Evolutionary conservation across 2,113 vertebrate genomes (phyloP).

Genomic region (Leiothrix lutea): DNA sequence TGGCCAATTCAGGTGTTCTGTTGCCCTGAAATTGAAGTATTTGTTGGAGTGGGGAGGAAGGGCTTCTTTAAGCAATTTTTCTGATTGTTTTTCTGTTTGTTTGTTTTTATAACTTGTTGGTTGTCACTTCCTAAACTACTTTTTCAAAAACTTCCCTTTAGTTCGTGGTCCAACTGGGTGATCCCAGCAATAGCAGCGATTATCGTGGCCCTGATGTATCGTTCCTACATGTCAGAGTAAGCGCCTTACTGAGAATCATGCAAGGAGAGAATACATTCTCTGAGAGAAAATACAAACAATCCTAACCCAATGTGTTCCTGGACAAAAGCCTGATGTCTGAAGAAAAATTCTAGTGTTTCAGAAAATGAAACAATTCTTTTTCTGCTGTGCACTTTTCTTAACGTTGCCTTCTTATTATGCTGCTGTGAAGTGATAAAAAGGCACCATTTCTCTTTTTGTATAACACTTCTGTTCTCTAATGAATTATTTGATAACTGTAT

Average conservation of each 20-base stretch:
- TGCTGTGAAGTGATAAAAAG: slow-evolving; percentile 9
- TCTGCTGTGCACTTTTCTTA: slow-evolving; percentile 38
- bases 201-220: slow-evolving; percentile 85
- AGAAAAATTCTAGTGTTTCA: background rate
- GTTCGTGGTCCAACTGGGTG: slow-evolving; percentile 86
- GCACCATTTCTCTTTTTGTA: slow-evolving; percentile 34
- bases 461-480: slow-evolving; percentile 35
- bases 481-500: slow-evolving; percentile 46
- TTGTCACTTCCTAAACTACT: background rate
- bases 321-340: slow-evolving; percentile 13
- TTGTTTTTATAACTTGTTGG: background rate
- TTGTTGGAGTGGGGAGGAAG: background rate
- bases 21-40: background rate
- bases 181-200: slow-evolving; percentile 80
- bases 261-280: background rate
- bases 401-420: slow-evolving; percentile 58
- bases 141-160: slow-evolving; percentile 61
- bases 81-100: background rate
- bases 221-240: slow-evolving; percentile 74
- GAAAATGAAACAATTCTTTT: slow-evolving; percentile 9
- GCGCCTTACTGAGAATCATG: background rate
- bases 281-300: slow-evolving; percentile 10
- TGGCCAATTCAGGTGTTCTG: background rate
- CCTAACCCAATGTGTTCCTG: background rate
- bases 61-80: background rate